Conservation (phyloP, 2,888 invertebrate species). For the Ernsta delagoae region DNA sequence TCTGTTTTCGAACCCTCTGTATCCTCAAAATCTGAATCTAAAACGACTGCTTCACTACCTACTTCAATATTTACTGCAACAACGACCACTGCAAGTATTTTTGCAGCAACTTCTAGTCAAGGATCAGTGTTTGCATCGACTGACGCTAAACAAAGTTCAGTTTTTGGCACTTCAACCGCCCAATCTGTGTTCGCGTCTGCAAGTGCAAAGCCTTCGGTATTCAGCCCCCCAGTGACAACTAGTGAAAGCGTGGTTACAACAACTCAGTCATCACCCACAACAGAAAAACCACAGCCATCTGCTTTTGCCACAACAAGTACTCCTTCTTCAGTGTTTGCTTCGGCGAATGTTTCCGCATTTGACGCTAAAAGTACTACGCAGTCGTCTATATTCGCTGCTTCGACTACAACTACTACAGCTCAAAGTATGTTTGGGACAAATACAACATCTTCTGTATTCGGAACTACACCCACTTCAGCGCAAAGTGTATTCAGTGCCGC, state of each 20-base stretch:
- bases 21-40: constrained; percentile 43
- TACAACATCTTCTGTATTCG: constrained; percentile 50
- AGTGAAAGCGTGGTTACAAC: constrained; percentile 24
- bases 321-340: constrained; percentile 42
- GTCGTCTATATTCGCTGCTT: constrained; percentile 46
- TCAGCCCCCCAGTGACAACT: not conserved
- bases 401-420: constrained; percentile 40
- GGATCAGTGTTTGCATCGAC: constrained; percentile 45
- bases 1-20: constrained; percentile 59
- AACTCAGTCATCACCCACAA: constrained; percentile 25
- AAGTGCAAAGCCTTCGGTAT: constrained; percentile 16
- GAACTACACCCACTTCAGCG: constrained; percentile 44
- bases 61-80: constrained; percentile 50
- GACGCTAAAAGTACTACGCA: constrained; percentile 42
- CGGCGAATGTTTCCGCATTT: constrained; percentile 41
- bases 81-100: constrained; percentile 38
- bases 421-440: constrained; percentile 42
- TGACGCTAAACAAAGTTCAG: constrained; percentile 48
- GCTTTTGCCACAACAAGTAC: constrained; percentile 41
- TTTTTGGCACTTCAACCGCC: constrained; percentile 45
- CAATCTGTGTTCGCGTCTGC: constrained; percentile 39
- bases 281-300: constrained; percentile 35
- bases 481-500: constrained; percentile 47
- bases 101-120: constrained; percentile 38
- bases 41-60: constrained; percentile 42